A percentile compares a stretch with the other conserved stretches of the same genome.
Evolutionary conservation across 2,797 vertebrate genomes (phyloP).

Genomic region (Fistularia tabacaria): DNA sequence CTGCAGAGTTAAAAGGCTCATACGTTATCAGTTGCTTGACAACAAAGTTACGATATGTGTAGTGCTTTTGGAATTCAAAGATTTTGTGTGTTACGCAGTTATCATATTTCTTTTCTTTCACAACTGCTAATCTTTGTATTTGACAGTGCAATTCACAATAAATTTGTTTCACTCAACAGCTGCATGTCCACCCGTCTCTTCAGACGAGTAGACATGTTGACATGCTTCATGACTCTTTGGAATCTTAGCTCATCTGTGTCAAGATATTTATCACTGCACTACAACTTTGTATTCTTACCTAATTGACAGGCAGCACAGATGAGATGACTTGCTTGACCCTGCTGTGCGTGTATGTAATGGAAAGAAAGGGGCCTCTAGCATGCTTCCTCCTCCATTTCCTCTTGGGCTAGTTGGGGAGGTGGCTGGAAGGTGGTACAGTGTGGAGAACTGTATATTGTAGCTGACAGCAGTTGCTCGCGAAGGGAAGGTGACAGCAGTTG

Average conservation of each 20-base stretch:
- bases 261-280: slow-evolving; percentile 27
- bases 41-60: no score
- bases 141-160: no score
- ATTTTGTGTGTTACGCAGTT: neutral
- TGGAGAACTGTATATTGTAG: neutral
- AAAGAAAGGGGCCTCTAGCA: slow-evolving; percentile 64
- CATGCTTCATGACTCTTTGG: slow-evolving; percentile 14
- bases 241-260: slow-evolving; percentile 16
- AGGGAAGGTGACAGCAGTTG: slow-evolving; percentile 11
- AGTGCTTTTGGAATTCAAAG: slow-evolving; percentile 1
- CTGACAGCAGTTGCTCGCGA: neutral
- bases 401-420: slow-evolving; percentile 45
- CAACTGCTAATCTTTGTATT: no score
- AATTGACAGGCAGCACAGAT: slow-evolving; percentile 37
- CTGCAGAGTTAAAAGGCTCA: neutral
- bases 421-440: slow-evolving; percentile 30
- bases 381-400: slow-evolving; percentile 76
- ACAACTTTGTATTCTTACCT: slow-evolving; percentile 12
- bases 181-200: neutral
- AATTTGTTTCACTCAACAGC: slow-evolving; percentile 11
- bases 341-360: slow-evolving; percentile 53
- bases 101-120: neutral
- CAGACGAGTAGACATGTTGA: slow-evolving; percentile 1
- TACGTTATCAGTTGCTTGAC: neutral
- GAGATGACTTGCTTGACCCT: slow-evolving; percentile 10